Conservation (phyloP, 23 tunicate species). For the Corella eumyota region DNA sequence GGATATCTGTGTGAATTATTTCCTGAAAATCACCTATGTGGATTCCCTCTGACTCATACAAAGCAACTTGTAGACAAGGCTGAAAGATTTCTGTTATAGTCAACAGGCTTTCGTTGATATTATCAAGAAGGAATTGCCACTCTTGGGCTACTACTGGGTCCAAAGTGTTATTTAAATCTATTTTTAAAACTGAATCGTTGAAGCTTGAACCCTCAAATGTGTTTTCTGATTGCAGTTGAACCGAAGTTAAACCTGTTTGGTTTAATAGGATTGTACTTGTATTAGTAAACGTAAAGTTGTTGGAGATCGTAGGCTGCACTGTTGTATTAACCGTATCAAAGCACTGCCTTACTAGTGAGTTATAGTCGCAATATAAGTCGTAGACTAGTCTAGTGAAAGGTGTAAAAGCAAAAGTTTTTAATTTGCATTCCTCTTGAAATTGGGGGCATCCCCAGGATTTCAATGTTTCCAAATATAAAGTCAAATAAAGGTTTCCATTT, state of each 20-base stretch:
- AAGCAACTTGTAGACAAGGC: conserved; percentile 69
- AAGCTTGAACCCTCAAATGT: background rate
- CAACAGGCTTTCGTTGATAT: background rate
- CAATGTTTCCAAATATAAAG: conserved; percentile 25
- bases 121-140: too few relatives aligned
- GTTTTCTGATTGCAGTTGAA: background rate
- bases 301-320: background rate
- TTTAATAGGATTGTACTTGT: too few relatives aligned
- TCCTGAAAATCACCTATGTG: conserved; percentile 45
- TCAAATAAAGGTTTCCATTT: conserved; percentile 11
- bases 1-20: conserved; percentile 28
- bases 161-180: too few relatives aligned
- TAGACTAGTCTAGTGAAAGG: conserved; percentile 37
- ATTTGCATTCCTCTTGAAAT: conserved; percentile 41
- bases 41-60: conserved; percentile 27
- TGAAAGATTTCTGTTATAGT: conserved; percentile 6
- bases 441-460: conserved; percentile 53
- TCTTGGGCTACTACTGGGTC: too few relatives aligned
- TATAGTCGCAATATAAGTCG: conserved; percentile 26
- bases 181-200: too few relatives aligned
- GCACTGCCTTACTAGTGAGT: conserved; percentile 14
- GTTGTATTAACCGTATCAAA: background rate
- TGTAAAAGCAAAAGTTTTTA: conserved; percentile 13
- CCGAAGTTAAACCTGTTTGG: too few relatives aligned
- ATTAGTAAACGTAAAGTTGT: background rate